Evolutionary conservation across 1,140 invertebrate species (phyloP), one percentile per base, ranked within the genome.

Genomic region (Diabrotica virgifera): DNA sequence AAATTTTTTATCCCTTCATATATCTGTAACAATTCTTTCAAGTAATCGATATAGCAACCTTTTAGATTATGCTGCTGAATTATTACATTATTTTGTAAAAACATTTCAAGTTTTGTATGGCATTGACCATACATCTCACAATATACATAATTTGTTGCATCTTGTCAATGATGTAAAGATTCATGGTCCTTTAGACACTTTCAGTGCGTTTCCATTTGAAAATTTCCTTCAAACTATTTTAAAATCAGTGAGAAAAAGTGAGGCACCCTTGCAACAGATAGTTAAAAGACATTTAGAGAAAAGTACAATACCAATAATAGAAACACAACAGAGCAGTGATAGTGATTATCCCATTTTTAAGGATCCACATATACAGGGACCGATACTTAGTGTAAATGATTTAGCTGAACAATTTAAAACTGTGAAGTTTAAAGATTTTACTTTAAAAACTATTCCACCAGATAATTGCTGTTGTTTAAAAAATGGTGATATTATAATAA

Each of bases 1-100:
- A 12, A 66, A 70, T 59, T 72, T 72, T 65, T 40, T 72, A 40
- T 36, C 36, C 11, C 58, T 72, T 54, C 61, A 50, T 63, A 40
- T 67, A 63, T n/a, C 64, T 55, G 10, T 55, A 53, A 58, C 13
- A n/a, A 62, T 64, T 36, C 65, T 70, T 65, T 68, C 61, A 6
- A 6, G 56, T 54, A n/a, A 7, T 36, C 36, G 24, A n/a, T 62
- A 55, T 55, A 11, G 5, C 6, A 36, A 10, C 13, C 14, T 24
- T 11, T 9, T 59, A 14, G 51, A 64, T 36, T 64, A 64, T 62
- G 51, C 57, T 65, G 2, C 36, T 46, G 10, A 50, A 50, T 14
- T 62, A 6, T 52, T 66, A 35, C 46, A 52, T 5, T 63, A 63
- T 56, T 66, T 66, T 52, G 60, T 66, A 8, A 6, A 66, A 38